These are phyloP conservation scores for Phenacoccus solenopsis DNA, from an alignment of 1,140 invertebrate genomes.

Conservation along the genomic window DNA sequence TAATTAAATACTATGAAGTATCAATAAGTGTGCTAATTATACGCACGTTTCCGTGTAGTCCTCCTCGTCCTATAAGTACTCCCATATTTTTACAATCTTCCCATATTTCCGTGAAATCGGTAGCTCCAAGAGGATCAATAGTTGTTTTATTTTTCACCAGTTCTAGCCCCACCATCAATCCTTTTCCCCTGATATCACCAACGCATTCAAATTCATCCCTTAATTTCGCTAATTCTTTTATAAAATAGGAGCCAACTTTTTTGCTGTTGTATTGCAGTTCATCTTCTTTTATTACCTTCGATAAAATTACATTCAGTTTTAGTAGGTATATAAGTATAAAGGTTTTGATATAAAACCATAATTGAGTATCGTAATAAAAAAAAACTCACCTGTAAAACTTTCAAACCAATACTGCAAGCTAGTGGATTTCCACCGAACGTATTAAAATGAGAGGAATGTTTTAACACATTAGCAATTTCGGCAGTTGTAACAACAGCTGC, in stretches of 20 bases:
- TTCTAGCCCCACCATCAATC: slow-evolving; percentile 92
- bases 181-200: slow-evolving; percentile 91
- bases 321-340: too few relatives aligned
- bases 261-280: slow-evolving; percentile 56
- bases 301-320: neutral
- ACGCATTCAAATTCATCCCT: slow-evolving; percentile 57
- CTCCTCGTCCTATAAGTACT: slow-evolving; percentile 76
- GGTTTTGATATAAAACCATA: neutral
- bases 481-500: slow-evolving; percentile 84
- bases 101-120: slow-evolving; percentile 56
- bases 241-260: slow-evolving; percentile 64
- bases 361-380: neutral
- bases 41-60: slow-evolving; percentile 72
- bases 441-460: slow-evolving; percentile 77
- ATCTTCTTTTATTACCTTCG: slow-evolving; percentile 82
- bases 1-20: too few relatives aligned
- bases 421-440: slow-evolving; percentile 93
- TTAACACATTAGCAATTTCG: slow-evolving; percentile 63
- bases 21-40: too few relatives aligned
- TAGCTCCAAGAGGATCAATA: slow-evolving; percentile 46
- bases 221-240: slow-evolving; percentile 58
- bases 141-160: slow-evolving; percentile 56
- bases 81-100: slow-evolving; percentile 76
- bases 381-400: slow-evolving; percentile 68
- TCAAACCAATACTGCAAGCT: slow-evolving; percentile 69